phyloP scores from a whole-genome alignment of 2,888 invertebrate species.

The Orthosia gracilis region DNA sequence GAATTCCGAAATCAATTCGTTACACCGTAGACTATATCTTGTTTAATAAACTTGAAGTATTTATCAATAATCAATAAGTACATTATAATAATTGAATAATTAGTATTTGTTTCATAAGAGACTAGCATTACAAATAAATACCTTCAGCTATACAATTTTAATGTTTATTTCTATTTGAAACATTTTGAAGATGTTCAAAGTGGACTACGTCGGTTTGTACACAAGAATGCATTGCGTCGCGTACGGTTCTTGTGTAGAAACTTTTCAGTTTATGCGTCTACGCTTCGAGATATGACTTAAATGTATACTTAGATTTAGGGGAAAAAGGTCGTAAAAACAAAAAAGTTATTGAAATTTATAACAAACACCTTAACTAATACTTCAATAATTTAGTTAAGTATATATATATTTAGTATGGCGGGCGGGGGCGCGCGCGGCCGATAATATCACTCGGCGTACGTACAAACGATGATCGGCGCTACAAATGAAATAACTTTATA shows the following conservation, averaged over 20 bases:
- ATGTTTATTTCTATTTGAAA: constrained; percentile 90
- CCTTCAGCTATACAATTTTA: constrained; percentile 91
- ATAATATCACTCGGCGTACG: constrained; percentile 72
- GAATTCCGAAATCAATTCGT: constrained; percentile 90
- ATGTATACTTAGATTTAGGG: constrained; percentile 90
- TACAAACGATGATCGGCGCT: constrained; percentile 72
- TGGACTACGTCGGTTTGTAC: constrained; percentile 88
- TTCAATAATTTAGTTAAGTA: constrained; percentile 89
- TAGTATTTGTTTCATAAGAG: constrained; percentile 91
- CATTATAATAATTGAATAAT: constrained; percentile 91
- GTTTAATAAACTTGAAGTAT: constrained; percentile 91
- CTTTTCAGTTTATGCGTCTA: constrained; percentile 87
- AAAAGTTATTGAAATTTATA: constrained; percentile 91
- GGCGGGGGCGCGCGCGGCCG: constrained; percentile 72
- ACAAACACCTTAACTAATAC: constrained; percentile 91
- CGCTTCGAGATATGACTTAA: constrained; percentile 91
- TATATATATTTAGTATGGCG: constrained; percentile 71
- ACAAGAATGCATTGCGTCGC: constrained; percentile 78
- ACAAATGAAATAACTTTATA: constrained; percentile 86
- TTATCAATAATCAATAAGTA: constrained; percentile 91
- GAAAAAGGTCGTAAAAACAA: constrained; percentile 90
- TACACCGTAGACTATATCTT: constrained; percentile 90
- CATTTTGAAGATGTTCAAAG: constrained; percentile 90
- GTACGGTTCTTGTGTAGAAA: constrained; percentile 83
- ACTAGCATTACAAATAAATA: constrained; percentile 92